phyloP scores from a whole-genome alignment of 2,888 invertebrate genomes.

The Atherix ibis region DNA sequence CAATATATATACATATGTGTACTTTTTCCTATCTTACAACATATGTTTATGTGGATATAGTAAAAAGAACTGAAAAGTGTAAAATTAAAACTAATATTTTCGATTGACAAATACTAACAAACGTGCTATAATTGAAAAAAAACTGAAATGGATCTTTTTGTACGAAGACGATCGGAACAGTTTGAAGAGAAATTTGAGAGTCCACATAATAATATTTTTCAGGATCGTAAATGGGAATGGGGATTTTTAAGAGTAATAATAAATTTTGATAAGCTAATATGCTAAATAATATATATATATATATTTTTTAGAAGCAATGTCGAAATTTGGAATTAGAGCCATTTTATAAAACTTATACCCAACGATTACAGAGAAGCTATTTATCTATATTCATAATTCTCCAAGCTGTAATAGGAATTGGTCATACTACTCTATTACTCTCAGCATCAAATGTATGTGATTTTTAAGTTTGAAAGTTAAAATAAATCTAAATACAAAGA shows the following conservation, averaged over 20 bases:
- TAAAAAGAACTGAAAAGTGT: no score
- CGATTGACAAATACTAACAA: no score
- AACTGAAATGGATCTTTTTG: constrained; percentile 11
- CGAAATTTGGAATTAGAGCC: constrained; percentile 56
- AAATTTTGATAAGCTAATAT: neutral
- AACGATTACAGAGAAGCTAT: constrained; percentile 60
- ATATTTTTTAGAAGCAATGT: constrained; percentile 53
- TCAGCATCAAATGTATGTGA: constrained; percentile 30
- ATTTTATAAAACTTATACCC: constrained; percentile 57
- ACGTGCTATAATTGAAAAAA: neutral
- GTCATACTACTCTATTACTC: constrained; percentile 43
- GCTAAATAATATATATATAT: constrained; percentile 9
- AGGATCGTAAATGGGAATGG: constrained; percentile 33
- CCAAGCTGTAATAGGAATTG: constrained; percentile 45
- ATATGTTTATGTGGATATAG: no score
- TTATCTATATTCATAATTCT: constrained; percentile 59
- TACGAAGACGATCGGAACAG: constrained; percentile 13
- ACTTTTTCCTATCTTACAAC: no score
- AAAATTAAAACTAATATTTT: no score
- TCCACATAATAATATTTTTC: constrained; percentile 13
- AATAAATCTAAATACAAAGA: no score
- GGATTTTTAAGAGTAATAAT: constrained; percentile 25
- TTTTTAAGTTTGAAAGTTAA: constrained; percentile 28
- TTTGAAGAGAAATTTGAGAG: constrained; percentile 8
- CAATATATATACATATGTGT: no score